Evolutionary conservation across 2,113 vertebrate genomes (phyloP).

Genomic region (Cromileptes altivelis): DNA sequence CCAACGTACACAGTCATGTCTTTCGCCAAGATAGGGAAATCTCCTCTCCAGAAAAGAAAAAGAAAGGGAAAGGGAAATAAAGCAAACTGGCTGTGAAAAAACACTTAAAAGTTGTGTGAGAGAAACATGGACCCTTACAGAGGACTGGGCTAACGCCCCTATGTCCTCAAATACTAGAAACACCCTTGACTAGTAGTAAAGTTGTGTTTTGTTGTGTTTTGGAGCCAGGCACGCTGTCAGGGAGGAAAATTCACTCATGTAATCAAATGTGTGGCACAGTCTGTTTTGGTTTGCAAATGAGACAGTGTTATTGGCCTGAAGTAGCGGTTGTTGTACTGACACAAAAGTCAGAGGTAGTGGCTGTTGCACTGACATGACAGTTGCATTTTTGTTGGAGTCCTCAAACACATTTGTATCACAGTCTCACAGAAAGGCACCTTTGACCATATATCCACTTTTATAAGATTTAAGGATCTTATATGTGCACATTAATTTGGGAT

Average conservation of each 20-base stretch:
- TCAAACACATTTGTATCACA: conserved; percentile 22
- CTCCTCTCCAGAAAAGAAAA: too few relatives aligned
- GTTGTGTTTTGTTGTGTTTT: too few relatives aligned
- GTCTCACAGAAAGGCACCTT: background rate
- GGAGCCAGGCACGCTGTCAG: background rate
- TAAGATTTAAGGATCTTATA: background rate
- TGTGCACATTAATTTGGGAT: background rate
- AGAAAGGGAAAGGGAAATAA: too few relatives aligned
- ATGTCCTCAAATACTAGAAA: too few relatives aligned
- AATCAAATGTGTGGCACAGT: conserved; percentile 7
- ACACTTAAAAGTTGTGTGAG: too few relatives aligned
- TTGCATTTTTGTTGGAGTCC: background rate
- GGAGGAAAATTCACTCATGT: background rate
- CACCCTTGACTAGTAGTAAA: too few relatives aligned
- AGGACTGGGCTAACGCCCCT: too few relatives aligned
- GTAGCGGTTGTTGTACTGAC: conserved; percentile 15
- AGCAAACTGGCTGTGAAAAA: too few relatives aligned
- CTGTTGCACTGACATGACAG: background rate
- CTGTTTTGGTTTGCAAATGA: conserved; percentile 73
- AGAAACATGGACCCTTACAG: too few relatives aligned
- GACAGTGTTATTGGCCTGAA: conserved; percentile 13
- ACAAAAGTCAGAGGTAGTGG: background rate
- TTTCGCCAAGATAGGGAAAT: too few relatives aligned
- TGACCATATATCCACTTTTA: background rate
- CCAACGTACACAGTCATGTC: too few relatives aligned